These are phyloP conservation scores for Yponomeuta malinellus DNA, from an alignment of 2,888 invertebrate species.

Conservation along the genomic window DNA sequence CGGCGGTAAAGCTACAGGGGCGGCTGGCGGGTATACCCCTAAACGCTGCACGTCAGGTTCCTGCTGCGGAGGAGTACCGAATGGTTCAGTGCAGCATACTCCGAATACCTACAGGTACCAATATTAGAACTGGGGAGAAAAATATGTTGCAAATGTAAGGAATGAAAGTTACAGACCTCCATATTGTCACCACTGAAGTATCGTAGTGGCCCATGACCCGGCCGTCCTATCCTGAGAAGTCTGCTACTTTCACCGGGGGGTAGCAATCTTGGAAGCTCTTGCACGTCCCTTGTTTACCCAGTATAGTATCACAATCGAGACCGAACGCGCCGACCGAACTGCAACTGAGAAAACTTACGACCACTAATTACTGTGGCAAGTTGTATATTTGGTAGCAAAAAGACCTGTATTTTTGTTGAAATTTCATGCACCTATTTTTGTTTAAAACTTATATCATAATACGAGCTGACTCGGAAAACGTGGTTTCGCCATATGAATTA, in stretches of 20 bases:
- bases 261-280: constrained; percentile 86
- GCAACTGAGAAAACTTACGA: too few relatives aligned
- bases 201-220: constrained; percentile 87
- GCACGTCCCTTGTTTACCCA: constrained; percentile 83
- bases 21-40: constrained; percentile 45
- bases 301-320: constrained; percentile 78
- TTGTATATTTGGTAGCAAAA: too few relatives aligned
- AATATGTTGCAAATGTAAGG: too few relatives aligned
- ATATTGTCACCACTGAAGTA: constrained; percentile 78
- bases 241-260: constrained; percentile 84
- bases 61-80: constrained; percentile 60
- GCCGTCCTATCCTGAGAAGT: constrained; percentile 79
- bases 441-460: too few relatives aligned
- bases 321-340: constrained; percentile 37
- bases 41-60: constrained; percentile 58
- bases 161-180: constrained; percentile 62
- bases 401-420: too few relatives aligned
- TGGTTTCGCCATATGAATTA: too few relatives aligned
- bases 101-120: constrained; percentile 78
- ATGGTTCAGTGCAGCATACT: constrained; percentile 82
- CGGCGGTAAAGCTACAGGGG: constrained; percentile 37
- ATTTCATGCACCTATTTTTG: too few relatives aligned
- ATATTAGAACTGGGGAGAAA: too few relatives aligned
- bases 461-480: too few relatives aligned
- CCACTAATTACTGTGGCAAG: too few relatives aligned